Percentiles rank a stretch among this genome's conserved stretches.
phyloP scores from a whole-genome alignment of 2,797 vertebrate genomes.

The Oreortyx pictus region DNA sequence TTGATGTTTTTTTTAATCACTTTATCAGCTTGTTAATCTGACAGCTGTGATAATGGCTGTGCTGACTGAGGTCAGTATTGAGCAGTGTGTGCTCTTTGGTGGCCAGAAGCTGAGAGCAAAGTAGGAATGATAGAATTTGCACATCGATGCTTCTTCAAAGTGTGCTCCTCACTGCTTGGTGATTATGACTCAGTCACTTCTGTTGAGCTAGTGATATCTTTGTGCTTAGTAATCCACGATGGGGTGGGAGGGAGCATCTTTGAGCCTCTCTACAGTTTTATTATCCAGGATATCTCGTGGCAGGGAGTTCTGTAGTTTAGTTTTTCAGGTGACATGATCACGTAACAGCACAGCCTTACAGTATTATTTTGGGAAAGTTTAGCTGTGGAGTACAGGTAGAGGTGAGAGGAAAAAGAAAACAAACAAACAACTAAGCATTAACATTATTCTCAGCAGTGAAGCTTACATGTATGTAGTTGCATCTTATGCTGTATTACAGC shows the following conservation, averaged over 20 bases:
- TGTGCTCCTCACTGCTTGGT: not conserved
- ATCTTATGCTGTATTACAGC: fast-evolving
- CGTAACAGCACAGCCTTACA: not conserved
- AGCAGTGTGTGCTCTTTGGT: not conserved
- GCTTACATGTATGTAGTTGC: not conserved
- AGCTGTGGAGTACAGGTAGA: not conserved
- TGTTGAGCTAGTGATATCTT: not conserved
- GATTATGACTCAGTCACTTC: not conserved
- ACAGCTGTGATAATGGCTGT: not conserved
- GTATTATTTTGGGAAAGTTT: not conserved
- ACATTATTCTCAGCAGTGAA: not conserved
- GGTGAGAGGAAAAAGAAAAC: not conserved
- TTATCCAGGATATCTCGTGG: not conserved
- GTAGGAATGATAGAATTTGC: not conserved
- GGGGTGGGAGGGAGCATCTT: fast-evolving
- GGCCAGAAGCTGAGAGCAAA: not conserved
- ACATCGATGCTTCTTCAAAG: not conserved
- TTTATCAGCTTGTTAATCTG: not conserved
- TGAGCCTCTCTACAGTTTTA: not conserved
- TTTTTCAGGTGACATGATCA: not conserved
- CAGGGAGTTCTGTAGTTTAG: not conserved
- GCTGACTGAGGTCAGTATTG: not conserved
- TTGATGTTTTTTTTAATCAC: not conserved
- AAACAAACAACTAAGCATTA: fast-evolving
- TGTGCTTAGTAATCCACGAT: not conserved